phyloP scores from a whole-genome alignment of 2,888 invertebrate genomes.

The Leucozona laternaria region DNA sequence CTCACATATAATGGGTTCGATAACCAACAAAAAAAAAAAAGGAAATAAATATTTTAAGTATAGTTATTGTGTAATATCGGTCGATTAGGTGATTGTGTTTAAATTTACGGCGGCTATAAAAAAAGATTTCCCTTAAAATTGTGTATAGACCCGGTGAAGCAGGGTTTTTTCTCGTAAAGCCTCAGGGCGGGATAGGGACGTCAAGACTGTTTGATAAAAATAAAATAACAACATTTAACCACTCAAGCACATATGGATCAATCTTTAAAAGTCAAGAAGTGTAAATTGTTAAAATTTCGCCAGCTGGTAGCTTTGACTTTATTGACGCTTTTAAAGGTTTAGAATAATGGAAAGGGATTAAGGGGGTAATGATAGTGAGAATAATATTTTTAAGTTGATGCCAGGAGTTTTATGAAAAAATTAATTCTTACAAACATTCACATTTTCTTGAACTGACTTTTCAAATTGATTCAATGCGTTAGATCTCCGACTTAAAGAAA shows the following conservation, averaged over 20 bases:
- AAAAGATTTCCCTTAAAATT: constrained; percentile 28
- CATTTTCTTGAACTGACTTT: no score
- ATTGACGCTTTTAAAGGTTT: no score
- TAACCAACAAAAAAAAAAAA: background rate
- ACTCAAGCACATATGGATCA: background rate
- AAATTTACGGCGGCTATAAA: constrained; percentile 52
- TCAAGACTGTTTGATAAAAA: constrained; percentile 66
- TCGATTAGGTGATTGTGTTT: constrained; percentile 61
- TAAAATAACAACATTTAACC: constrained; percentile 39
- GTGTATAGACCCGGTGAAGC: background rate
- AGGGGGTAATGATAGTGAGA: no score
- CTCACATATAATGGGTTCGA: background rate
- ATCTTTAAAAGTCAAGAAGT: background rate
- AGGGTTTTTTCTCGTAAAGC: no score
- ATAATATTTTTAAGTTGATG: no score
- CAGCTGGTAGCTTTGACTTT: background rate
- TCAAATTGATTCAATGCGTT: no score
- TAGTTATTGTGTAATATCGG: constrained; percentile 45
- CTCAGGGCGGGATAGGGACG: constrained; percentile 14
- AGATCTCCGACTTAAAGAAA: no score
- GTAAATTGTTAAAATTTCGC: background rate
- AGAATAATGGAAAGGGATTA: no score
- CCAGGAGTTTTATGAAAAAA: no score
- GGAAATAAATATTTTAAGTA: constrained; percentile 13
- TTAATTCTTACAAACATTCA: no score